Evolutionary conservation across 2,797 vertebrate genomes (phyloP).

Genomic region (Pipistrellus pipistrellus): DNA sequence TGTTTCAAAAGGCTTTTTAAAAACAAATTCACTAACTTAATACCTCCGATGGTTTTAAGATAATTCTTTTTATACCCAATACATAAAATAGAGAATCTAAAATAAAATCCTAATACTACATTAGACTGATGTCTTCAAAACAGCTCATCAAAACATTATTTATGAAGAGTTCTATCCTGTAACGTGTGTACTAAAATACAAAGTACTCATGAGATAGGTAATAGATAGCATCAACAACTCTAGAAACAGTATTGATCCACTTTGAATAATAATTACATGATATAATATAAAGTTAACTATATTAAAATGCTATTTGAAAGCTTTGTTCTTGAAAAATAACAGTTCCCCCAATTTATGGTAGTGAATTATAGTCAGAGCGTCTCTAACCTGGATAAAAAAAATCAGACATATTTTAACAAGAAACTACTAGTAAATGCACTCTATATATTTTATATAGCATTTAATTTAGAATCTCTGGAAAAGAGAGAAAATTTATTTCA

Average conservation of each 20-base stretch:
- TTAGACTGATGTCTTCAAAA: constrained; percentile 42
- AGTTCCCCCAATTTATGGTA: background rate
- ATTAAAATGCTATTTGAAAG: constrained; percentile 36
- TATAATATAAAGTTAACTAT: background rate
- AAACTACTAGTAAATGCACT: background rate
- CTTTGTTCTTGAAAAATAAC: constrained; percentile 50
- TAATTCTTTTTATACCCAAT: constrained; percentile 27
- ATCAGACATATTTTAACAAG: constrained; percentile 39
- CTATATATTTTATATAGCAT: background rate
- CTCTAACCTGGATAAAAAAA: constrained; percentile 18
- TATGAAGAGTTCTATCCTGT: constrained; percentile 3
- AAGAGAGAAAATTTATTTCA: constrained; percentile 47
- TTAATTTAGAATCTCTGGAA: constrained; percentile 48
- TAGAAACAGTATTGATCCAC: background rate
- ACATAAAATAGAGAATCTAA: constrained; percentile 23
- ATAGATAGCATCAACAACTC: background rate
- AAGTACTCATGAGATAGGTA: background rate
- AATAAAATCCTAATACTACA: constrained; percentile 47
- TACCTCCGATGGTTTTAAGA: background rate
- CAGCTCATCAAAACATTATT: background rate
- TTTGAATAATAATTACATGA: constrained; percentile 12
- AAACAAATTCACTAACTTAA: background rate
- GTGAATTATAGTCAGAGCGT: background rate
- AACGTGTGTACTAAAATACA: constrained; percentile 4
- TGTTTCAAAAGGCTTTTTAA: constrained; percentile 48